Evolutionary conservation across 1,140 invertebrate genomes (phyloP), one percentile per base, ranked within the genome.

Genomic region (Bombus superbus): DNA sequence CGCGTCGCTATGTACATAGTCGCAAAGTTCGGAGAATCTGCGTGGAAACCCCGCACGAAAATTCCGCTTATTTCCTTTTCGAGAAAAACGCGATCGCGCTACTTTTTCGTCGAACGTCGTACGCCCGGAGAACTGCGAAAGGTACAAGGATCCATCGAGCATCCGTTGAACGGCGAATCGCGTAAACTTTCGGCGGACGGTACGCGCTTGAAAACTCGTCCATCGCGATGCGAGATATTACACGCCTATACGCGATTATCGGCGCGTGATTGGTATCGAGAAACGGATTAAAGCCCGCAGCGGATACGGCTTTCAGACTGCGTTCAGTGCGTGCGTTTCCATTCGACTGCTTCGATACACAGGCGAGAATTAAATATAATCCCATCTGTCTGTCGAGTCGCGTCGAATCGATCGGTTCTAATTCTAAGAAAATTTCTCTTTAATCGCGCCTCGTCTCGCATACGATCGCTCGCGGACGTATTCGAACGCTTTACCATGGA

Each of bases 331-430:
- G 13, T 18, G 32, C 64, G 53, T 53, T 72, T 72, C 77, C 38
- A 79, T 80, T 80, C 57, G 64, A 25, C 76, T 9, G 53, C 6
- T 38, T 2, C 38, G 6, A 42, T 42, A 13, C 38, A 22, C 74
- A 35, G n/a, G 13, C n/a, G 18, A 32, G 69, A 73, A 85, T 72
- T 80, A 85, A 80, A 80, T 73, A 80, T 85, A 80, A 72, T 53
- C 66, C 40, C 83, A 28, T 35, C 66, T 32, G 38, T 25, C 71
- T n/a, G 47, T 32, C n/a, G 18, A 42, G 40, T 53, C 11, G 40
- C 68, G 5, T 18, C 38, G 9, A 3, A 85, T 85, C 83, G 57
- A 85, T 73, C 76, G 64, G 0, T 32, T 40, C 68, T 38, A 47
- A 78, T 78, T 64, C 74, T 6, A 2, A 42, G 74, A 47, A 83